Base-by-base conservation (phyloP, 2,888 invertebrate genomes). In the Drosophila lutescens region DNA sequence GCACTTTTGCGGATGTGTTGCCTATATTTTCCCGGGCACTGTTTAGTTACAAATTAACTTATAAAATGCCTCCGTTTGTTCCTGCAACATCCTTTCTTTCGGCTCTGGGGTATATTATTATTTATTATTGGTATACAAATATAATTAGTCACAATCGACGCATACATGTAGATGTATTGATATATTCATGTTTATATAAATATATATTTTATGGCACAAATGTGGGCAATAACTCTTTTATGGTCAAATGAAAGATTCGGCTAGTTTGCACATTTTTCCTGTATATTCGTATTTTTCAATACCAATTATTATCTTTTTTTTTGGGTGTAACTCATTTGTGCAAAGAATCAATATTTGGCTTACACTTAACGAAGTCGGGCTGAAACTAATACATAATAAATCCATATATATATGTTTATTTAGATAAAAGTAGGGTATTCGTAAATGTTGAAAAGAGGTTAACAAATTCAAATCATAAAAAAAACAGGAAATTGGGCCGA, bases 401-500 rank as follows among this genome's bases (percentile, higher is more conserved):
- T 71, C 46, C 49, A 61, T 65, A 67, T 51, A 71, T 59, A 68
- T 69, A 23, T n/a, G n/a, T 43, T 71, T 51, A 55, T 40, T 26
- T 57, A 51, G 17, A 68, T 65, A 56, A 66, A 69, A 71, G 32
- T 69, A 59, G 46, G 47, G 47, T 41, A 60, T 34, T 53, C 56
- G 23, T 60, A 65, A 69, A 65, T 58, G 32, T 58, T 54, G 34
- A 72, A 74, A 50, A 57, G 20, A 44, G 51, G 34, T 51, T 71
- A 51, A 58, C 46, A 69, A 68, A 65, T 54, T 68, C 54, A 46
- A 69, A 43, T 54, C 63, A 63, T 55, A 58, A 69, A 74, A 26
- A 86, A 81, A 86, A 89, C 90, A 90, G 90, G 90, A 91, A 90
- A 89, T 91, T 90, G 89, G 91, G 91, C 91, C 91, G 89, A 89